A percentile compares a stretch with the other conserved stretches of the same genome.
Conservation (phyloP, 2,888 invertebrate species). For the Punctoribates punctum region DNA sequence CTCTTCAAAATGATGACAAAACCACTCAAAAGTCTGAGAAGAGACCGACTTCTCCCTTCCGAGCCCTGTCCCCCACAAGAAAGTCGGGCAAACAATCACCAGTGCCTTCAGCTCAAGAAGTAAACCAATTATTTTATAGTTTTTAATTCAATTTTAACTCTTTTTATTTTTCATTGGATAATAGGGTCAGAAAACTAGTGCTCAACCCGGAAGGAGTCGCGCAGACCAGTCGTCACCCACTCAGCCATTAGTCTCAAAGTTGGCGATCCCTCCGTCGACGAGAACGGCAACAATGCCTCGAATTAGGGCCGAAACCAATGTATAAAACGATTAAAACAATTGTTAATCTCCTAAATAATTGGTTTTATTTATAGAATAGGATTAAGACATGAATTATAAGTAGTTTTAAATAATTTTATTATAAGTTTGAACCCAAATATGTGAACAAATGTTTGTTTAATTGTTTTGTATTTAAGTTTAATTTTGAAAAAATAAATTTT, state of each 20-base stretch:
- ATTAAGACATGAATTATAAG: background rate
- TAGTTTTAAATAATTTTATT: background rate
- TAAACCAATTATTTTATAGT: background rate
- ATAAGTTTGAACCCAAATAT: background rate
- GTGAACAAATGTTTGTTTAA: background rate
- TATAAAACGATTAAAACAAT: background rate
- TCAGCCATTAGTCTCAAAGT: conserved; percentile 21
- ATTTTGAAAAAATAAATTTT: background rate
- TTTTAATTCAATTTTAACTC: background rate
- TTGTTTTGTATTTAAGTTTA: background rate
- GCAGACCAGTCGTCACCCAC: background rate
- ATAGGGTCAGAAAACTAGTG: conserved; percentile 24
- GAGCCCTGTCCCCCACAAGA: background rate
- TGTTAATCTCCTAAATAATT: background rate
- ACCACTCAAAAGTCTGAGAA: background rate
- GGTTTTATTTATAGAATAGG: background rate
- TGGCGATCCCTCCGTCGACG: conserved; percentile 37
- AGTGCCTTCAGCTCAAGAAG: conserved; percentile 26
- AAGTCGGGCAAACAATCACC: conserved; percentile 11
- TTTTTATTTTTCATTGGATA: background rate
- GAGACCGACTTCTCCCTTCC: conserved; percentile 17
- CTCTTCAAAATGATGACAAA: background rate
- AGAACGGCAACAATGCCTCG: background rate
- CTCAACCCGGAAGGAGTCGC: background rate
- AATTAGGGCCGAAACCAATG: conserved; percentile 31